Evolutionary conservation across 2,113 vertebrate species (phyloP).

Genomic region (Bothrops jararaca): DNA sequence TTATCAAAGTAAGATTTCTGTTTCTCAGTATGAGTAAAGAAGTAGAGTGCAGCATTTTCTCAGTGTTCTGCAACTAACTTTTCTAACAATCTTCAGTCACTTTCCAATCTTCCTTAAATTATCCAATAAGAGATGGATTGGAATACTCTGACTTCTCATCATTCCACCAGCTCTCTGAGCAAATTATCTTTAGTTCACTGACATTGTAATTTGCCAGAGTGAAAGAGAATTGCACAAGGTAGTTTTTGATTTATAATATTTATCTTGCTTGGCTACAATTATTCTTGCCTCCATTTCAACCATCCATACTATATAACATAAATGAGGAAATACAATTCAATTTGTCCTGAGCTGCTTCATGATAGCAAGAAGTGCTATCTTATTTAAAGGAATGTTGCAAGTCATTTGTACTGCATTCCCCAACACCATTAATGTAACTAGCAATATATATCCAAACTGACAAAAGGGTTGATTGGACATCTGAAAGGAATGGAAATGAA

Average conservation of each 20-base stretch:
- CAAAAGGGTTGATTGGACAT: conserved; percentile 11
- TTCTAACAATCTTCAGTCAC: conserved; percentile 23
- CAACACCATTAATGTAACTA: conserved; percentile 49
- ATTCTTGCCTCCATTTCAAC: conserved; percentile 55
- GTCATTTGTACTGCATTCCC: conserved; percentile 33
- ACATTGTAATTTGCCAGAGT: conserved; percentile 69
- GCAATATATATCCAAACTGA: conserved; percentile 53
- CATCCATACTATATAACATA: conserved; percentile 44
- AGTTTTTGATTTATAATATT: conserved; percentile 60
- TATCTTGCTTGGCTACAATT: conserved; percentile 66
- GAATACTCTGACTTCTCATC: conserved; percentile 27
- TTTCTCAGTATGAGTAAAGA: neutral
- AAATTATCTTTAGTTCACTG: conserved; percentile 56
- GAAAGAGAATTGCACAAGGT: conserved; percentile 53
- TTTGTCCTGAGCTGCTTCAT: conserved; percentile 58
- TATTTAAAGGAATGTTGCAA: conserved; percentile 41
- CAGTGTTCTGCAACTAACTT: neutral
- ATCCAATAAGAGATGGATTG: conserved; percentile 3
- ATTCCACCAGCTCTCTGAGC: conserved; percentile 42
- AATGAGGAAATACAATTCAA: conserved; percentile 63
- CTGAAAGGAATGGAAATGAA: neutral
- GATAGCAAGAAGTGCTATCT: conserved; percentile 40
- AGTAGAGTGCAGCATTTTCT: neutral
- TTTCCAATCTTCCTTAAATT: conserved; percentile 47
- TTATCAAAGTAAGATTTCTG: conserved; percentile 9